Evolutionary conservation across 2,888 invertebrate species (phyloP).

Genomic region (Napeogenes inachia): DNA sequence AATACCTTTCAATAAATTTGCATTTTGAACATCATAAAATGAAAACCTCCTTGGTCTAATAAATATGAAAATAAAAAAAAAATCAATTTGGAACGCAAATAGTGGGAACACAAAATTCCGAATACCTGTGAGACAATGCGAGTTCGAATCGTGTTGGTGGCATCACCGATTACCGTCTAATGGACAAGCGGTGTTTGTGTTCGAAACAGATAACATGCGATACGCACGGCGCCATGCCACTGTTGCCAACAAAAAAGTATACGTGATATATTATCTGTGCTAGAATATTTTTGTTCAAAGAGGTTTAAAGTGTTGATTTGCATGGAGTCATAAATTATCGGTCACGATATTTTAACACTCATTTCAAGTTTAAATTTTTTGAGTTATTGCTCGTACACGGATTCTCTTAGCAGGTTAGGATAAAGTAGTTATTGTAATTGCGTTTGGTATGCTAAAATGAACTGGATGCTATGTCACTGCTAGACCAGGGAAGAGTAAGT

Average conservation of each 20-base stretch:
- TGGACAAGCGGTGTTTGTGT: slow-evolving; percentile 77
- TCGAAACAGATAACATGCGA: slow-evolving; percentile 66
- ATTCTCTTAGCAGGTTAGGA: too few relatives aligned
- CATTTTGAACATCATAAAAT: too few relatives aligned
- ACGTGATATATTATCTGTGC: slow-evolving; percentile 24
- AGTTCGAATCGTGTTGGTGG: slow-evolving; percentile 64
- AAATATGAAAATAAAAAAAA: background rate
- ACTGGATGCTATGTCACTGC: too few relatives aligned
- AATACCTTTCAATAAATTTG: too few relatives aligned
- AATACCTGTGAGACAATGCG: slow-evolving; percentile 56
- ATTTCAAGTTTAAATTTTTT: too few relatives aligned
- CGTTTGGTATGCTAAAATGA: too few relatives aligned
- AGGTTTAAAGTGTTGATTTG: background rate
- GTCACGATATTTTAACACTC: too few relatives aligned
- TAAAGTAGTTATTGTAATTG: too few relatives aligned
- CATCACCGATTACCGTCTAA: slow-evolving; percentile 77
- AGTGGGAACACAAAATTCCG: slow-evolving; percentile 8
- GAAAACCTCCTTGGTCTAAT: background rate
- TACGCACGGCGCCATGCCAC: slow-evolving; percentile 75
- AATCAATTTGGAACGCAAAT: background rate
- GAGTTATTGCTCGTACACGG: too few relatives aligned
- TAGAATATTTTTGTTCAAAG: slow-evolving; percentile 40
- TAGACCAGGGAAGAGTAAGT: too few relatives aligned
- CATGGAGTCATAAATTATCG: background rate
- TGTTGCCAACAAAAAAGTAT: slow-evolving; percentile 43